Base-by-base conservation (phyloP, 2,113 vertebrate genomes). In the Harpagus bidentatus region DNA sequence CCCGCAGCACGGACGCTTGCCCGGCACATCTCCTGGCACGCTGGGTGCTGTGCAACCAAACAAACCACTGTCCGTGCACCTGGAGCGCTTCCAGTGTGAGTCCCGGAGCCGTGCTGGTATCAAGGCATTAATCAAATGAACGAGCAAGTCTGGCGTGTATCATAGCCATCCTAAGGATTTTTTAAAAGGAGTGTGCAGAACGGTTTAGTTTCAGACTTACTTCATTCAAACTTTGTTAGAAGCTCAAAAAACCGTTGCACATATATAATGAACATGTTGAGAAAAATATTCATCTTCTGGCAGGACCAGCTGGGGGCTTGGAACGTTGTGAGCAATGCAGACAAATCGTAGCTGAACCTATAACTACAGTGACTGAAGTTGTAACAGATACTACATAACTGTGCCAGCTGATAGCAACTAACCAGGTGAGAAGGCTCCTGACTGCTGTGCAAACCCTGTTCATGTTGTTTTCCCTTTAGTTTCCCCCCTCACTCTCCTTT, bases 11-110 rank as follows among this genome's bases (percentile, higher is more conserved):
- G 3, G 0, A 11, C 1, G 0, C 34, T 31, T 34, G 38, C 26
- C 42, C 5, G 0, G 7, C 18, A 16, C 0, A 1, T 20, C 47
- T 40, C 15, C 32, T 1, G 0, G 10, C 16, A 16, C 2, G 0
- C 13, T 3, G 7, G 23, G 13, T 22, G 53, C 43, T 43, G 15
- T 34, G 16, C 21, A 23, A 29, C 12, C 19, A 40, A 7, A 20
- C 6, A 13, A 31, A 11, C 1, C 1, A 7, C 43, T 10, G 52
- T 10, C 45, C 25, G 1, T 12, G 16, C 0, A 0, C 59, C 50
- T 38, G 17, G 31, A 42, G 20, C 28, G 6, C 32, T 22, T 4
- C 14, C 32, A 29, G 31, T 2, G 31, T 4, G 21, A 42, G 22
- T 7, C 18, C 15, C 2, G 0, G n/a, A 36, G 45, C 38, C 28